These are phyloP conservation scores for Lepus timidus DNA, from an alignment of 2,113 vertebrate species.

Conservation along the genomic window DNA sequence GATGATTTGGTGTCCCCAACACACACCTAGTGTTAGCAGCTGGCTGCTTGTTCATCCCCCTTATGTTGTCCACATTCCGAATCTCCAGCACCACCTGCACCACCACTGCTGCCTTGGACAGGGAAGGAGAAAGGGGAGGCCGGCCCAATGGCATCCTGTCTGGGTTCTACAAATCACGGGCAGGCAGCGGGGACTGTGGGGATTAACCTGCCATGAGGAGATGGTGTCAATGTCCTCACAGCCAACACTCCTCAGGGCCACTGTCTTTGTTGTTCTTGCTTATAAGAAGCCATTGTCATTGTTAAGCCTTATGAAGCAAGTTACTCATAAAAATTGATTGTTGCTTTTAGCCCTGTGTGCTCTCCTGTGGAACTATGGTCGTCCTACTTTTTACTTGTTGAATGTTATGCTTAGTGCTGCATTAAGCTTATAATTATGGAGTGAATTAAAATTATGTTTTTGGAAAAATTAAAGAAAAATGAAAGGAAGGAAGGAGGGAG, in stretches of 20 bases:
- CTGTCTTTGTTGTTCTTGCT: too few species aligned
- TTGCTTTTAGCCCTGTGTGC: too few species aligned
- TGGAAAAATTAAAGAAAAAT: too few species aligned
- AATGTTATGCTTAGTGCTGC: too few species aligned
- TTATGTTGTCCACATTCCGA: fast-evolving
- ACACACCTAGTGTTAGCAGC: background rate
- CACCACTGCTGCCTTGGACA: background rate
- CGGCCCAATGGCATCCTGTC: too few species aligned
- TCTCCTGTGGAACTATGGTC: too few species aligned
- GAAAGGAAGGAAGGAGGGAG: too few species aligned
- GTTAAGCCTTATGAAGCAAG: background rate
- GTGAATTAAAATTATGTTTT: too few species aligned
- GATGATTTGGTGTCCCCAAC: too few species aligned
- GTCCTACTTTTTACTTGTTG: too few species aligned
- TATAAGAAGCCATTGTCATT: background rate
- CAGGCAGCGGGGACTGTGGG: fast-evolving
- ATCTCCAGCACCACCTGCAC: background rate
- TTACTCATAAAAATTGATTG: background rate
- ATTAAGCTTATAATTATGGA: too few species aligned
- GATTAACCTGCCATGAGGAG: fast-evolving
- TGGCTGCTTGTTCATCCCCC: background rate
- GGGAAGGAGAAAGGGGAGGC: background rate
- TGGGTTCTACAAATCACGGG: fast-evolving
- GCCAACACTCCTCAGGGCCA: too few species aligned
- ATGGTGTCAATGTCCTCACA: fast-evolving